Conservation (phyloP, 2,113 vertebrate genomes). For the Hippocampus zosterae region DNA sequence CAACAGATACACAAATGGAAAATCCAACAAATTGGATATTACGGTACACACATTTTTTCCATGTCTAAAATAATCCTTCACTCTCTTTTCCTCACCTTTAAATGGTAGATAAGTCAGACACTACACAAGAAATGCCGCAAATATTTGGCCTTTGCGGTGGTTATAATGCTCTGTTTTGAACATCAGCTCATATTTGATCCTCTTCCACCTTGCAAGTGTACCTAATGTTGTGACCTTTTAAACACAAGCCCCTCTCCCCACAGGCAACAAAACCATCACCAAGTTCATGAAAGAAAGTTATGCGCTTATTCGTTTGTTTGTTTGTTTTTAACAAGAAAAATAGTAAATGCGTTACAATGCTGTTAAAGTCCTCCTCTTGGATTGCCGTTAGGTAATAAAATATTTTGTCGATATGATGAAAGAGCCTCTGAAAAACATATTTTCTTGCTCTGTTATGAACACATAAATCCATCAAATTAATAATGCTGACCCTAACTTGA, state of each 20-base stretch:
- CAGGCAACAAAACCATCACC: background rate
- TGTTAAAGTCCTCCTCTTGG: background rate
- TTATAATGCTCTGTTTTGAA: background rate
- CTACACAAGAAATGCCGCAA: background rate
- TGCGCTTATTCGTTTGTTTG: background rate
- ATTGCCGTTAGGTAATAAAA: background rate
- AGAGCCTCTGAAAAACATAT: background rate
- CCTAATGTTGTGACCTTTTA: background rate
- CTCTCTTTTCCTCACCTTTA: background rate
- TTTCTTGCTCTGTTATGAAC: background rate
- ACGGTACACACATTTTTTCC: background rate
- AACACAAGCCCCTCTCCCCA: background rate
- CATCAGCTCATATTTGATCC: background rate
- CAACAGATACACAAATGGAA: background rate
- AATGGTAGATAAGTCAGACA: background rate
- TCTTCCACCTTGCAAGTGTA: background rate
- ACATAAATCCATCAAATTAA: background rate
- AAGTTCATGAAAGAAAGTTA: background rate
- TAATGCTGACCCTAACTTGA: background rate
- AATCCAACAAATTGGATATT: background rate
- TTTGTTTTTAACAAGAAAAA: background rate
- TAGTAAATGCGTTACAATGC: background rate
- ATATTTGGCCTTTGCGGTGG: background rate
- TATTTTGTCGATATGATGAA: background rate
- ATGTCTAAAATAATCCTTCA: background rate